A percentile compares a stretch with the other conserved stretches of the same genome.
Conservation (phyloP, 2,888 invertebrate genomes). For the Eubasilissa splendida region DNA sequence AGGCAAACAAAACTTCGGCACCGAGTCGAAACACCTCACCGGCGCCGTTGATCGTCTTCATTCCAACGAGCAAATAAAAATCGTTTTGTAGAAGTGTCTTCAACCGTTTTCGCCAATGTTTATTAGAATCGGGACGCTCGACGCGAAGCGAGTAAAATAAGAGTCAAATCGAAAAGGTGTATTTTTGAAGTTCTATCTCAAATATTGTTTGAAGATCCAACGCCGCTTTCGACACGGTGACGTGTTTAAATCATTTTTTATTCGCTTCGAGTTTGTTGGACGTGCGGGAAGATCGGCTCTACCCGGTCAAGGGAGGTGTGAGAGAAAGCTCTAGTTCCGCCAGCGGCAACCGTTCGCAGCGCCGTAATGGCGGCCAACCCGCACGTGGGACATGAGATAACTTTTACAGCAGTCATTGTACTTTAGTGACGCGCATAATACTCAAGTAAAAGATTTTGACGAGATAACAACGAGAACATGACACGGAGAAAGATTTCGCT, state of each 20-base stretch:
- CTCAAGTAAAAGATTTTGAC: background rate
- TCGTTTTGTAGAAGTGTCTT: background rate
- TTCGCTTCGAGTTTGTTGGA: background rate
- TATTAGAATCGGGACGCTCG: background rate
- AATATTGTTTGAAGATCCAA: background rate
- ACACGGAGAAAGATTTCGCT: too few relatives aligned
- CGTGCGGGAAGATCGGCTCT: conserved; percentile 2
- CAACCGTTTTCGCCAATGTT: too few relatives aligned
- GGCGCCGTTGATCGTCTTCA: too few relatives aligned
- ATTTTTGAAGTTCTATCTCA: too few relatives aligned
- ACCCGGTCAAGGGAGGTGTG: background rate
- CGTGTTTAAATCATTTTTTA: background rate
- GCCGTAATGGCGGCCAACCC: conserved; percentile 16
- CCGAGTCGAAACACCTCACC: background rate
- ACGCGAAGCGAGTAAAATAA: background rate
- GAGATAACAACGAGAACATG: background rate
- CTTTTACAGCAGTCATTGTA: background rate
- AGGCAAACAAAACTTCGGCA: background rate
- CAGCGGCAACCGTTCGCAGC: background rate
- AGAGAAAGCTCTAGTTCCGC: background rate
- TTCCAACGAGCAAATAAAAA: background rate
- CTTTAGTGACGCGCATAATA: background rate
- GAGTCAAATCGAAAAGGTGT: background rate
- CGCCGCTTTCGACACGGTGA: background rate
- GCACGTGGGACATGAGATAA: conserved; percentile 18